Conservation (phyloP, 2,888 invertebrate species). For the Chloroclysta siterata region DNA sequence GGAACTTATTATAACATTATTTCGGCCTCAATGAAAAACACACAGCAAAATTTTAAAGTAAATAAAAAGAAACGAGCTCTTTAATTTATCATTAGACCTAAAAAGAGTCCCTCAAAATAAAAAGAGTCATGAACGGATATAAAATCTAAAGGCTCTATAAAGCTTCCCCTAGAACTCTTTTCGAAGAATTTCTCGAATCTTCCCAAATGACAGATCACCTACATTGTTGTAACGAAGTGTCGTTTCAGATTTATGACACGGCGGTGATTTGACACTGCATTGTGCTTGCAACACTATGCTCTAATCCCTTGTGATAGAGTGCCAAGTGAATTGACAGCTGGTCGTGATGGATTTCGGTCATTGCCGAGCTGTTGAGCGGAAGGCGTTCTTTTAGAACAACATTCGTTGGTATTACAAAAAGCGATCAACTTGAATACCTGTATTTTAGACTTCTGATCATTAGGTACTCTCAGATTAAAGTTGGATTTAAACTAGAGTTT, state of each 20-base stretch:
- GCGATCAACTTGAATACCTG: slow-evolving; percentile 1
- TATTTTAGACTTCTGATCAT: too few relatives aligned
- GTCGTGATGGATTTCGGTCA: slow-evolving; percentile 18
- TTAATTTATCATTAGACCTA: neutral
- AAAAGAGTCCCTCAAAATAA: slow-evolving; percentile 8
- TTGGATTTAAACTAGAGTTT: too few relatives aligned
- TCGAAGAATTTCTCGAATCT: slow-evolving; percentile 18
- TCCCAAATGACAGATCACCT: slow-evolving; percentile 36
- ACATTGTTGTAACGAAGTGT: slow-evolving; percentile 41
- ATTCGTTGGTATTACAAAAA: slow-evolving; percentile 1
- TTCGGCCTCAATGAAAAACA: too few relatives aligned
- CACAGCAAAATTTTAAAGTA: neutral
- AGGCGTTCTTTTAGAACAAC: slow-evolving; percentile 14
- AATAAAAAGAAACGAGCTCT: neutral
- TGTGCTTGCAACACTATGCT: slow-evolving; percentile 18
- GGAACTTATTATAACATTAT: too few relatives aligned
- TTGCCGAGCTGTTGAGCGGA: slow-evolving; percentile 14
- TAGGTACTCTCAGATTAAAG: too few relatives aligned
- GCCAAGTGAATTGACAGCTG: slow-evolving; percentile 8
- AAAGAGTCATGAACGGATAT: slow-evolving; percentile 15
- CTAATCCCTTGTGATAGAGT: slow-evolving; percentile 17
- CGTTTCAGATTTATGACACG: slow-evolving; percentile 42
- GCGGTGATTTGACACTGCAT: slow-evolving; percentile 37
- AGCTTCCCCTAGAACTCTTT: slow-evolving; percentile 8
- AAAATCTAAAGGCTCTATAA: slow-evolving; percentile 15